phyloP scores from a whole-genome alignment of 2,888 invertebrate species.

The Auanema sp. region DNA sequence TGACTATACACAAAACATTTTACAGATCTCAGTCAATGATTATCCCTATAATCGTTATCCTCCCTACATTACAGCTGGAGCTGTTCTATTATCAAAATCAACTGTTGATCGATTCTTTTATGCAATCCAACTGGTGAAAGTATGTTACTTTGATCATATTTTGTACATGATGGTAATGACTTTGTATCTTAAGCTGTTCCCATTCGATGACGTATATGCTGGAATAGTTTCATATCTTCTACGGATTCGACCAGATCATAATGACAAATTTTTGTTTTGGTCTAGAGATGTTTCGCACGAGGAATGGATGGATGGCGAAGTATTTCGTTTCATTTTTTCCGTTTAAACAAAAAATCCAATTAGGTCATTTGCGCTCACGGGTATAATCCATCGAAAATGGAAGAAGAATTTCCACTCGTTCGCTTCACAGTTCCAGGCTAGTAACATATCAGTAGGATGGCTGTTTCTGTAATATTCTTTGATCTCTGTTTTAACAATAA shows the following conservation, averaged over 20 bases:
- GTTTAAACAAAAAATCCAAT: not conserved
- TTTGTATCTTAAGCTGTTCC: conserved; percentile 33
- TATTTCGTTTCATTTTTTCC: conserved; percentile 7
- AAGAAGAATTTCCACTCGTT: conserved; percentile 15
- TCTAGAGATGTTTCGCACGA: conserved; percentile 10
- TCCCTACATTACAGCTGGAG: conserved; percentile 60
- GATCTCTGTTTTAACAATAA: no score
- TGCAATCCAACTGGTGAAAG: conserved; percentile 11
- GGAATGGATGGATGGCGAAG: conserved; percentile 19
- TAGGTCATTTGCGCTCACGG: conserved; percentile 21
- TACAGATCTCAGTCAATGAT: conserved; percentile 21
- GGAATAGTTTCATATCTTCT: conserved; percentile 40
- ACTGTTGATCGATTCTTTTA: conserved; percentile 13
- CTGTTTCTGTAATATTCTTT: no score
- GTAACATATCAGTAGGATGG: no score
- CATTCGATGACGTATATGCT: conserved; percentile 58
- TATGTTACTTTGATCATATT: conserved; percentile 2
- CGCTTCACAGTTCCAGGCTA: conserved; percentile 14
- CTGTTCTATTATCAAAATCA: conserved; percentile 39
- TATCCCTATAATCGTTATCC: conserved; percentile 60
- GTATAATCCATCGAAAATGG: conserved; percentile 13
- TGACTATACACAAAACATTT: not conserved
- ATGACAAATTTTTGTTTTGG: conserved; percentile 40
- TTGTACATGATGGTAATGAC: not conserved
- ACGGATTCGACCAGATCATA: conserved; percentile 28